These are phyloP conservation scores for Leptinotarsa lineolata DNA, from an alignment of 1,140 invertebrate species.

Conservation along the genomic window DNA sequence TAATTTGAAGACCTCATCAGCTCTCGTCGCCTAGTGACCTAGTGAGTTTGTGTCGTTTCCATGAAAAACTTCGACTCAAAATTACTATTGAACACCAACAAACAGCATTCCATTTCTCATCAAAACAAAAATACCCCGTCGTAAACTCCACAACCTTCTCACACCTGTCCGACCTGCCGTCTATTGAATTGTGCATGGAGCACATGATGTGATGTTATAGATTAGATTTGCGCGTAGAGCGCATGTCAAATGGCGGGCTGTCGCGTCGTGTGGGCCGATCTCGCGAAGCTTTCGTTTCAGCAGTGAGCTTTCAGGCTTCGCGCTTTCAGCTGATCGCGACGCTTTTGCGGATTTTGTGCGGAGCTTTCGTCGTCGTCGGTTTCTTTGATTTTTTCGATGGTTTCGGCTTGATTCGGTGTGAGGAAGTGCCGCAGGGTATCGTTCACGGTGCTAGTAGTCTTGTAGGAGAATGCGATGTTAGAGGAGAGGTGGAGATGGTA, in stretches of 20 bases:
- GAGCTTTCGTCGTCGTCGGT: slow-evolving; percentile 7
- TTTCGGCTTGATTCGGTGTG: neutral
- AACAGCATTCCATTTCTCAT: no score
- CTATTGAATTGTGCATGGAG: slow-evolving; percentile 38
- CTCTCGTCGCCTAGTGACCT: no score
- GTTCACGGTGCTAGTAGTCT: no score
- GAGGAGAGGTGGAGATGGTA: no score
- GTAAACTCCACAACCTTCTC: neutral
- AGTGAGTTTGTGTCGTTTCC: no score
- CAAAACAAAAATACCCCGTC: no score
- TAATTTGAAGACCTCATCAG: no score
- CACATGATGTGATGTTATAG: slow-evolving; percentile 53
- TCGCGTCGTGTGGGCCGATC: slow-evolving; percentile 25
- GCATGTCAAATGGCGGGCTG: slow-evolving; percentile 50
- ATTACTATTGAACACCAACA: no score
- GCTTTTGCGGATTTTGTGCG: slow-evolving; percentile 20
- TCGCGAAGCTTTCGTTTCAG: slow-evolving; percentile 23
- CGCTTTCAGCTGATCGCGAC: slow-evolving; percentile 32
- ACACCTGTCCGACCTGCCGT: slow-evolving; percentile 32
- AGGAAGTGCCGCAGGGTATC: no score
- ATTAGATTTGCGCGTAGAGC: slow-evolving; percentile 51
- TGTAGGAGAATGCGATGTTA: no score
- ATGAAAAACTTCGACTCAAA: no score
- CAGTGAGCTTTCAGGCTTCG: slow-evolving; percentile 43
- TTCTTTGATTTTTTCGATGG: slow-evolving; percentile 2